These are phyloP conservation scores for Rhagoletis zephyria DNA, from an alignment of 1,140 invertebrate genomes.

Conservation along the genomic window DNA sequence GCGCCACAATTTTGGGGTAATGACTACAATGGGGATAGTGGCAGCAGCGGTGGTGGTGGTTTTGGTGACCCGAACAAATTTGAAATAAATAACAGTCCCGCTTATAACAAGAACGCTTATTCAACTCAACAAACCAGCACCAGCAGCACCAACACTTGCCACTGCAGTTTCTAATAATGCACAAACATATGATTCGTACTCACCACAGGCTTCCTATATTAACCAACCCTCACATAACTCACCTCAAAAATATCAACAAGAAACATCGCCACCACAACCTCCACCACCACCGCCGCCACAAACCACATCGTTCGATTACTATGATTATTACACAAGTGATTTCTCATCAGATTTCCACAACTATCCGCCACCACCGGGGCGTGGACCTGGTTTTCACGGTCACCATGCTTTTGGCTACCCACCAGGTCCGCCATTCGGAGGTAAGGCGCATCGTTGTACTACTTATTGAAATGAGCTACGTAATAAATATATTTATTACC, in stretches of 20 bases:
- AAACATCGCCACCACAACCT: background rate
- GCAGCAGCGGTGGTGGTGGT: conserved; percentile 24
- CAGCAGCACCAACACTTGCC: background rate
- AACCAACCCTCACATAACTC: background rate
- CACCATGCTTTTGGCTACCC: background rate
- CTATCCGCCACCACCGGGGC: background rate
- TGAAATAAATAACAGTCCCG: background rate
- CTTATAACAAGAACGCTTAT: conserved; percentile 12
- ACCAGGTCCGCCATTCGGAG: background rate
- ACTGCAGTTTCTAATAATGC: background rate
- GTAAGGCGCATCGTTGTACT: background rate
- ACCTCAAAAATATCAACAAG: background rate
- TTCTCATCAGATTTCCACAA: conserved; percentile 14
- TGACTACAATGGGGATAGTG: background rate
- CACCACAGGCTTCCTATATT: background rate
- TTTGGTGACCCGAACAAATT: background rate
- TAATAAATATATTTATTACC: background rate
- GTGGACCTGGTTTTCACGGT: background rate
- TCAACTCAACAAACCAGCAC: background rate
- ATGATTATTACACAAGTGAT: conserved; percentile 14
- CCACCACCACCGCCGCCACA: background rate
- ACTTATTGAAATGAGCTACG: background rate
- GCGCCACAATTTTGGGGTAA: background rate
- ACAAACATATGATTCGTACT: background rate
- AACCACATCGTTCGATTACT: background rate